phyloP scores from a whole-genome alignment of 2,888 invertebrate genomes.

The Eurytoma adleriae region DNA sequence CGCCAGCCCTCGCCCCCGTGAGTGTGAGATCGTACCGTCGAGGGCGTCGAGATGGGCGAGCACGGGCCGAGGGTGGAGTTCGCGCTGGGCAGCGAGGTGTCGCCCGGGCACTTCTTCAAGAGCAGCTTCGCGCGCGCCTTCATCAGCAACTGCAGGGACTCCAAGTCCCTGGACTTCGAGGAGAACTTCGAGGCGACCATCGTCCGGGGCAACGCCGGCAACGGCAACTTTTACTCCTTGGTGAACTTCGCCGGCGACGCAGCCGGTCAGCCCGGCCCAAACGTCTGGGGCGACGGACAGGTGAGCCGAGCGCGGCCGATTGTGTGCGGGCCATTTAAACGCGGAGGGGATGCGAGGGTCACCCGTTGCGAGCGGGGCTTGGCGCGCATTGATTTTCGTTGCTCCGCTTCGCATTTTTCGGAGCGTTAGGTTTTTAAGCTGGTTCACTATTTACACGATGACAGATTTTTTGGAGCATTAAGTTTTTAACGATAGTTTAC shows the following conservation, averaged over 20 bases:
- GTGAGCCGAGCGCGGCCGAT: constrained; percentile 5
- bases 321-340: background rate
- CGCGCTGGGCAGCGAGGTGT: constrained; percentile 70
- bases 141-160: constrained; percentile 71
- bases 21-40: background rate
- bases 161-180: constrained; percentile 74
- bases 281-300: constrained; percentile 24
- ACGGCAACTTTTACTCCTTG: constrained; percentile 65
- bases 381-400: too few species aligned
- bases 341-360: background rate
- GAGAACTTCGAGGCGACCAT: constrained; percentile 60
- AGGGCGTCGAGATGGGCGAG: constrained; percentile 60
- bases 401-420: too few species aligned
- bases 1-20: too few species aligned
- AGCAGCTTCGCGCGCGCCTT: constrained; percentile 79
- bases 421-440: too few species aligned
- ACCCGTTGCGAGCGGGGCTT: too few species aligned
- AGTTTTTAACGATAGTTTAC: too few species aligned
- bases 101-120: constrained; percentile 77
- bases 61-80: constrained; percentile 67
- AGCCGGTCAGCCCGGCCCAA: constrained; percentile 17
- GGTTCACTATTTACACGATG: too few species aligned
- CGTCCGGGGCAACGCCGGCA: constrained; percentile 56
- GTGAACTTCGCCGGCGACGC: constrained; percentile 59
- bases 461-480: too few species aligned